Evolutionary conservation across 2,797 vertebrate genomes (phyloP).

Genomic region (Chromobotia macracanthus): DNA sequence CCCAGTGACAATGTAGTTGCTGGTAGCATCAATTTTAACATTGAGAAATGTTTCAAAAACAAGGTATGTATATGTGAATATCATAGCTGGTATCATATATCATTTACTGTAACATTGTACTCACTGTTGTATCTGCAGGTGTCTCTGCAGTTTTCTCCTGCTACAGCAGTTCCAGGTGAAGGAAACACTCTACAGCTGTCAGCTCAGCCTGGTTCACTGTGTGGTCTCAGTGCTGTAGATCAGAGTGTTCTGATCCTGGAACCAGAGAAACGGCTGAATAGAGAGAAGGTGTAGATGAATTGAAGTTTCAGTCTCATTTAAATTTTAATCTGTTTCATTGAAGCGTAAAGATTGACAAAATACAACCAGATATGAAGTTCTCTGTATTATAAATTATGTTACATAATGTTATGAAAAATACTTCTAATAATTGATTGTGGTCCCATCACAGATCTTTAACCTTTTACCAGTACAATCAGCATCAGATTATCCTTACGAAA

Average conservation of each 20-base stretch:
- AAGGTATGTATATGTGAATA: slow-evolving; percentile 57
- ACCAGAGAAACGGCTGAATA: slow-evolving; percentile 72
- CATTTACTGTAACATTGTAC: too few relatives aligned
- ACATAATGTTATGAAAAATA: background rate
- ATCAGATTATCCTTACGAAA: background rate
- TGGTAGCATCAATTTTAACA: slow-evolving; percentile 59
- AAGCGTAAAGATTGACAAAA: too few relatives aligned
- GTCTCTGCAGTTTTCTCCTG: slow-evolving; percentile 72
- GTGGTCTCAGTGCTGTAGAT: slow-evolving; percentile 83
- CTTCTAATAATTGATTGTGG: background rate
- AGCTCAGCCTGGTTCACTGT: slow-evolving; percentile 79
- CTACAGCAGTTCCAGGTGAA: slow-evolving; percentile 76
- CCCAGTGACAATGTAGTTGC: slow-evolving; percentile 69
- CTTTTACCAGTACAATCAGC: slow-evolving; percentile 19
- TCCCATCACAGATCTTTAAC: slow-evolving; percentile 27
- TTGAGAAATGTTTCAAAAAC: slow-evolving; percentile 72
- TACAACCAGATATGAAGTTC: background rate
- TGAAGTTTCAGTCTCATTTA: too few relatives aligned
- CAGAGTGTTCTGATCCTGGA: slow-evolving; percentile 81
- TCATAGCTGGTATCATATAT: background rate
- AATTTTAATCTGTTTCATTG: too few relatives aligned
- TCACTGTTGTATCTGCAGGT: slow-evolving; percentile 74
- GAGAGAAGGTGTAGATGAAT: slow-evolving; percentile 65
- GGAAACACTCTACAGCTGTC: too few relatives aligned
- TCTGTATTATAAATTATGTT: background rate